Evolutionary conservation across 1,140 invertebrate species (phyloP).

Genomic region (Capitella teleta): DNA sequence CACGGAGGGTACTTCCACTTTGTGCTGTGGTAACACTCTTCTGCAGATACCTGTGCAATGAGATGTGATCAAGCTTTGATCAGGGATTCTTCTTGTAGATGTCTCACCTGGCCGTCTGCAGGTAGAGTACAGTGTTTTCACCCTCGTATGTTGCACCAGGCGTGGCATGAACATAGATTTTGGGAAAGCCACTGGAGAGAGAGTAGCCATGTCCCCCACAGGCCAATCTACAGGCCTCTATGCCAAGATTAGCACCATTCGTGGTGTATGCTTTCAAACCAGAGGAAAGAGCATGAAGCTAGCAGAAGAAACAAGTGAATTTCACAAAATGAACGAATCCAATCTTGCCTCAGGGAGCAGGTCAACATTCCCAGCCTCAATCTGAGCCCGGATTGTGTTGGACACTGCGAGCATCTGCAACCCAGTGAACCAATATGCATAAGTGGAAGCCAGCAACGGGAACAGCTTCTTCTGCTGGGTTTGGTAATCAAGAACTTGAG

Average conservation of each 20-base stretch:
- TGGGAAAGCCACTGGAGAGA: conserved; percentile 69
- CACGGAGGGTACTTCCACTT: too few species aligned
- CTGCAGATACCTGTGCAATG: too few species aligned
- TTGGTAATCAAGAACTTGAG: conserved; percentile 82
- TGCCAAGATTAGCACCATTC: conserved; percentile 55
- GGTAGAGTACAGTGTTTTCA: conserved; percentile 80
- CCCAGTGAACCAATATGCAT: conserved; percentile 64
- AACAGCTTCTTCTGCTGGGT: conserved; percentile 88
- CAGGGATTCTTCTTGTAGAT: not conserved
- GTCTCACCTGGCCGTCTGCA: conserved; percentile 70
- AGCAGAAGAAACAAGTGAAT: conserved; percentile 12
- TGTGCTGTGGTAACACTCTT: too few species aligned
- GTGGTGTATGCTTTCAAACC: conserved; percentile 80
- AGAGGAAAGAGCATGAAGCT: conserved; percentile 74
- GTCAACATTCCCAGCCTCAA: conserved; percentile 66
- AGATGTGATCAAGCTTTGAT: too few species aligned
- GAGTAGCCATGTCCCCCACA: conserved; percentile 93
- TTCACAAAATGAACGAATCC: too few species aligned
- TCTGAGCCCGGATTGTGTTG: conserved; percentile 61
- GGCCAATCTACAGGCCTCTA: conserved; percentile 67
- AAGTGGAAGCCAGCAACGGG: conserved; percentile 63
- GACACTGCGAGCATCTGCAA: conserved; percentile 65
- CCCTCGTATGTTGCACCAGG: conserved; percentile 88
- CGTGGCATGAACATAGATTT: conserved; percentile 66
- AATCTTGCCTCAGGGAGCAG: conserved; percentile 68